Evolutionary conservation across 53 echinoderm and acorn worm genomes (phyloP), one percentile per base, ranked within the genome.

Genomic region (Mesocentrotus franciscanus): DNA sequence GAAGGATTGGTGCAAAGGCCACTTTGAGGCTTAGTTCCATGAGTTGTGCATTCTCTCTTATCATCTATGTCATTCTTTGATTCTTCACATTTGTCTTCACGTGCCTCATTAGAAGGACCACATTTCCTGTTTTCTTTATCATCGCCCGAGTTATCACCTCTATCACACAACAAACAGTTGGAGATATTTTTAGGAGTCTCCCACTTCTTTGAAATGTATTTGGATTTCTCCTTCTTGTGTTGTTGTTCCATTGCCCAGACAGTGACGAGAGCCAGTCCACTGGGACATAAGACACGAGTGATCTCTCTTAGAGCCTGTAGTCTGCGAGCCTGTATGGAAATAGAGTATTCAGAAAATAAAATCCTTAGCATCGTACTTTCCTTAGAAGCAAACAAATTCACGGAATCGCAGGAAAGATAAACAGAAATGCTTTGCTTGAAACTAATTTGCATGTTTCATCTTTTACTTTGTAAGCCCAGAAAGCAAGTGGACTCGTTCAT

Each of bases 191-290:
- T 32, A 76, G 12, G 2, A 39, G 81, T 27, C 6, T 81, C 81
- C 20, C 4, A 6, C 42, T 81, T 81, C 81, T 81, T 81, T 10
- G 76, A 56, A 26, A 99, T 95, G 93, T 99, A 98, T 74, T 96
- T 97, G 35, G 99, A 99, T 62, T 99, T 99, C 94, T 96, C 95
- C 79, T 96, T 74, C 35, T 96, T 93, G 34, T 85, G 96, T 85
- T 98, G 97, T 76, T 99, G 98, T 71, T 99, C 98, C 95, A 98
- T 97, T 27, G 99, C 99, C 99, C 98, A 99, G 32, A 99, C 99
- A 89, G 97, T 97, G 29, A 99, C 95, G 34, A 98, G 96, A 20
- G 94, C 98, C 61, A 91, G 79, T 12, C 98, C 99, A 11, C 97
- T 97, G 0, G 96, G 95, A 78, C 92, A 89, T 35, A 99, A 85